Conservation (phyloP, 1,140 invertebrate genomes). For the Mycetomoellerius zeteki region DNA sequence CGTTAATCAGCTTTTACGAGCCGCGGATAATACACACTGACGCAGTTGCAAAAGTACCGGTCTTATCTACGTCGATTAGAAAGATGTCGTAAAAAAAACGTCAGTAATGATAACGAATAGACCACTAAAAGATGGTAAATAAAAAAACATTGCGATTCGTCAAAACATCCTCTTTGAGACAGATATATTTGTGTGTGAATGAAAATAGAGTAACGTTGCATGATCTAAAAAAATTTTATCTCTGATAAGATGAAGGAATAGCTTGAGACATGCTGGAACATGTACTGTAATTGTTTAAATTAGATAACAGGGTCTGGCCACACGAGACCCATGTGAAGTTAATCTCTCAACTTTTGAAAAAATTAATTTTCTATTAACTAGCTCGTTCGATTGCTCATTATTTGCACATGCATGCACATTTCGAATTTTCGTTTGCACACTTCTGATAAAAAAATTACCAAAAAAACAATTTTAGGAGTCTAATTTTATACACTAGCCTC, state of each 20-base stretch:
- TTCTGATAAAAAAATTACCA: too few species aligned
- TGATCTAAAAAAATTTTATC: background rate
- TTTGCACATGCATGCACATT: too few species aligned
- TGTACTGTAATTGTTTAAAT: too few species aligned
- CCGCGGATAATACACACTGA: slow-evolving; percentile 23
- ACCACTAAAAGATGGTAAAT: background rate
- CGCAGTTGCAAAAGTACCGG: slow-evolving; percentile 19
- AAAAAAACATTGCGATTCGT: background rate
- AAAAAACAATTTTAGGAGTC: too few species aligned
- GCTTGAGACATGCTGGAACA: background rate
- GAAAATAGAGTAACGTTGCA: background rate
- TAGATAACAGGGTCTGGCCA: too few species aligned
- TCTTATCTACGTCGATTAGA: slow-evolving; percentile 31
- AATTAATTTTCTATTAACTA: too few species aligned
- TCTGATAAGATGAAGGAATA: background rate
- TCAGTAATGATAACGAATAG: background rate
- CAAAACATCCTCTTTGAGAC: background rate
- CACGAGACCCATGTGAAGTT: too few species aligned
- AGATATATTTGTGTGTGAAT: background rate
- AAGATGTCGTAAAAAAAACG: background rate
- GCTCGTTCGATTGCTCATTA: too few species aligned
- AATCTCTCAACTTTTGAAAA: too few species aligned
- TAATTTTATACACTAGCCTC: too few species aligned
- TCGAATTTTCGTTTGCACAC: too few species aligned
- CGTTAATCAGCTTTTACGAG: slow-evolving; percentile 51